Base-by-base conservation (phyloP, 2,113 vertebrate genomes). In the Pelecanus crispus region DNA sequence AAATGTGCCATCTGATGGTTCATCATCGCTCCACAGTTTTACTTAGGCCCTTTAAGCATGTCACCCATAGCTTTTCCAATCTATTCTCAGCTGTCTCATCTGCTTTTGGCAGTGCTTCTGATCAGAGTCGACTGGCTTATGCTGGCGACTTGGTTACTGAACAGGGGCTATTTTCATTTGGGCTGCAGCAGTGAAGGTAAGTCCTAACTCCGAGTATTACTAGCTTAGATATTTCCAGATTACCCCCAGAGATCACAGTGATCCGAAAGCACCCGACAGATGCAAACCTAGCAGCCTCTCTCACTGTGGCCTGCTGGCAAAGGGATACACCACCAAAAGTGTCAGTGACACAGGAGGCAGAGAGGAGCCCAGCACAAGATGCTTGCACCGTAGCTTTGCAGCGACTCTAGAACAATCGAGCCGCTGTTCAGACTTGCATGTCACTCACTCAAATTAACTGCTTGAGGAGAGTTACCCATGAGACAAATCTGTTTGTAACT, bases 381-480 rank as follows among this genome's bases (percentile, higher is more conserved):
- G 36, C 50, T 44, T 2, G 12, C 17, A 6, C 8, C 3, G 8
- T 3, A 59, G 20, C 22, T 49, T n/a, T 56, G 49, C 38, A 31
- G n/a, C 2, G 0, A 38, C 36, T 49, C 59, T 14, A 14, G 36
- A 89, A 36, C 0, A 2, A 67, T 31, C 0, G 3, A 78, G 72
- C 40, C 34, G 4, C 4, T 34, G 32, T 12, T n/a, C 72, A 63
- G 56, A 22, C 11, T n/a, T 55, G 29, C 12, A 15, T 5, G n/a
- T 50, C 21, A 71, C 13, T 38, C 28, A 24, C 25, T 80, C 45
- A 63, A 14, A 26, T 36, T 9, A 11, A 36, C 7, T 86, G 24
- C 38, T 31, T 10, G 2, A 2, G 7, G 15, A 79, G 17, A 80
- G 12, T 10, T 5, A 70, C 17, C 45, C n/a, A 12, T 1, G 8